Conservation (phyloP, 2,888 invertebrate species). For the Hofmannophila pseudospretella region DNA sequence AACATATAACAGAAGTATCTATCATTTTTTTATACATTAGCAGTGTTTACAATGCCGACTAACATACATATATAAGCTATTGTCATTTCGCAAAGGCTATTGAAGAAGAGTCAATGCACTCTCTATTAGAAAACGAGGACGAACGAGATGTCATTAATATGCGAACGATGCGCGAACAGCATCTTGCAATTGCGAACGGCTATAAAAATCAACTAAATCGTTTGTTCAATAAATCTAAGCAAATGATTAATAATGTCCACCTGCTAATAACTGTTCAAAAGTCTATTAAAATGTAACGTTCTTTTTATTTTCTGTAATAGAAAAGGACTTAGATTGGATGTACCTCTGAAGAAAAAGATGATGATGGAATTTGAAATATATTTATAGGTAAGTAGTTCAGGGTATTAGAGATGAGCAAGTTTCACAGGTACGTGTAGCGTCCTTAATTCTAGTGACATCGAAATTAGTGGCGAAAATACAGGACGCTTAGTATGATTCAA, state of each 20-base stretch:
- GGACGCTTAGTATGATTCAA: no score
- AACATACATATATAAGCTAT: slow-evolving; percentile 2
- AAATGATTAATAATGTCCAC: slow-evolving; percentile 12
- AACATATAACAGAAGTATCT: background rate
- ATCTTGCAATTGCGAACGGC: slow-evolving; percentile 22
- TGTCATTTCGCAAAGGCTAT: slow-evolving; percentile 11
- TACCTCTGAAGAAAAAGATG: no score
- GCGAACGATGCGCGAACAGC: slow-evolving; percentile 20
- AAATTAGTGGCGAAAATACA: no score
- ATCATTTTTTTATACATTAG: background rate
- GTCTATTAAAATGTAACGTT: no score
- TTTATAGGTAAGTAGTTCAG: no score
- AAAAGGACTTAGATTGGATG: no score
- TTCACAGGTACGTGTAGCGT: no score
- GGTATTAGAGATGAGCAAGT: no score
- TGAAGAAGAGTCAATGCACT: slow-evolving; percentile 29
- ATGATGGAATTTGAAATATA: no score
- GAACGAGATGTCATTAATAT: slow-evolving; percentile 19
- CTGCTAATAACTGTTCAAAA: no score
- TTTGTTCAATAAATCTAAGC: slow-evolving; percentile 2
- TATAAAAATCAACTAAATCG: slow-evolving; percentile 15
- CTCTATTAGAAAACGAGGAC: slow-evolving; percentile 30
- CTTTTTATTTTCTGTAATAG: no score
- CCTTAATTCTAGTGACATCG: no score
- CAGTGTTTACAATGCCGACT: background rate